Base-by-base conservation (phyloP, 2,113 vertebrate species). In the Megaceryle maxima region DNA sequence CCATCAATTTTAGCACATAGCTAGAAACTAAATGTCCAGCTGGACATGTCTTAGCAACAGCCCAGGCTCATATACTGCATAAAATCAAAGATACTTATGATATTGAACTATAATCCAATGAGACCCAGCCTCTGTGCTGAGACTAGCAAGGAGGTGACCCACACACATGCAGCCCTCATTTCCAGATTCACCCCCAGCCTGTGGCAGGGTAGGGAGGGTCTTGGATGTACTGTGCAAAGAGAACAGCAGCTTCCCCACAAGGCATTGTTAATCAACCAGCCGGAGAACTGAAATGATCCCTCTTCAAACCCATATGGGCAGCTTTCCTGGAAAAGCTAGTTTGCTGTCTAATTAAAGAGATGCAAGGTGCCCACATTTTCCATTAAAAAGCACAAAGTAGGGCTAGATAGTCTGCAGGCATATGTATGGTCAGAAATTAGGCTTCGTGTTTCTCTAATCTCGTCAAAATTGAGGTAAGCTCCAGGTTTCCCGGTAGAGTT, bases 241-340 rank as follows among this genome's bases (percentile, higher is more conserved):
- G 7, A 62, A 75, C 2, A 84, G 24, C 9, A 56, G 12, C 39
- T 70, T 77, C 15, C 15, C 4, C 0, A 2, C 29, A 53, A 73
- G 11, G 3, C 2, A 0, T 21, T 50, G 18, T 6, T 31, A 62
- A 26, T 5, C 2, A 41, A 62, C 2, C 28, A 69, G 3, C 8
- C 19, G 20, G 5, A 83, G 35, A 83, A 73, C 15, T 18, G 33
- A 91, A 59, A 26, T 12, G 11, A 53, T 28, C 9, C 19, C 13
- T 62, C 33, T 83, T 76, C 28, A 67, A 80, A 85, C 60, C 28
- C 15, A 59, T 39, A 50, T 9, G 5, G 15, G 16, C 21, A 87
- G 39, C 25, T 51, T 43, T 90, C 39, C 59, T 20, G 25, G 43
- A 57, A 60, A 4, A 79, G 5, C 1, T 35, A 56, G 25, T 80